These are phyloP conservation scores for Anguilla obscura DNA, from an alignment of 2,797 vertebrate genomes.

Conservation along the genomic window DNA sequence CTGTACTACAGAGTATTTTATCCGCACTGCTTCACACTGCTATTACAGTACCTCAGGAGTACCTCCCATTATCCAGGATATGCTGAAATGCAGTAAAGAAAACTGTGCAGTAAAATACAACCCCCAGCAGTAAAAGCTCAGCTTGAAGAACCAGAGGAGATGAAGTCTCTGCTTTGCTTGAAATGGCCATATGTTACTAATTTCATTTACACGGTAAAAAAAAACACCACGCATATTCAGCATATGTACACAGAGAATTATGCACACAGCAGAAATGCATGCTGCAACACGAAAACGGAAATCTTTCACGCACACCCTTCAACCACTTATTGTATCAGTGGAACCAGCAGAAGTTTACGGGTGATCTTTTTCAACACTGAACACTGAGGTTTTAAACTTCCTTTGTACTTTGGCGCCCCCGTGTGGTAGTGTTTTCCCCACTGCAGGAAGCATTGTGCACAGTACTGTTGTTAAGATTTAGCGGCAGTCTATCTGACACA, in stretches of 20 bases:
- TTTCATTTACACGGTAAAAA: neutral
- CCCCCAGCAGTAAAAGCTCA: too few relatives aligned
- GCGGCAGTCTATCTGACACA: neutral
- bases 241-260: neutral
- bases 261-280: neutral
- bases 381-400: neutral
- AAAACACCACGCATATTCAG: neutral
- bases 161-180: too few relatives aligned
- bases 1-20: neutral
- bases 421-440: neutral
- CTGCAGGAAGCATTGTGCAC: neutral
- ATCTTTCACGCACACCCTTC: neutral
- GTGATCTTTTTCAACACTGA: neutral
- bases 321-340: neutral
- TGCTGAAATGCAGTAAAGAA: neutral
- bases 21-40: neutral
- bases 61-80: neutral
- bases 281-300: neutral
- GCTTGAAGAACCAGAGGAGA: too few relatives aligned
- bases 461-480: neutral
- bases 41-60: too few relatives aligned
- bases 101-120: neutral
- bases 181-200: neutral
- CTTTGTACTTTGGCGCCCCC: neutral
- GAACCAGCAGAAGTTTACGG: neutral